Evolutionary conservation across 1,140 invertebrate species (phyloP).

Genomic region (Psix sp.): DNA sequence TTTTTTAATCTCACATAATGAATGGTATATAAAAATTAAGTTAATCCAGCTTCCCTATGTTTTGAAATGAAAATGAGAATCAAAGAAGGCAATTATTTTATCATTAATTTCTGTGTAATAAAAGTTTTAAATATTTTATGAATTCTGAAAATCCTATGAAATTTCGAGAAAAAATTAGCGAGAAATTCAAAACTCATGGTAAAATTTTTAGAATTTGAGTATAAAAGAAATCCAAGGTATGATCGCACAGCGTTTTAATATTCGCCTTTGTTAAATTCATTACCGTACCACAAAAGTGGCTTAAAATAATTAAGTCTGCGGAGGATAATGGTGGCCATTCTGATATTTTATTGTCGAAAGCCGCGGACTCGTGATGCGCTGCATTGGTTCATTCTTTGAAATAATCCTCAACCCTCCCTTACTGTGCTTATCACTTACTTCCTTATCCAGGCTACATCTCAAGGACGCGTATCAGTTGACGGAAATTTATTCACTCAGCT

Average conservation of each 20-base stretch:
- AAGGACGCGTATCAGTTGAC: slow-evolving; percentile 15
- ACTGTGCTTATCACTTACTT: slow-evolving; percentile 17
- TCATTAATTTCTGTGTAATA: no score
- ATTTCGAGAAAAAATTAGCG: no score
- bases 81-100: no score
- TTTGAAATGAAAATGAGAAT: no score
- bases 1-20: no score
- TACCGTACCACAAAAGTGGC: slow-evolving; percentile 73
- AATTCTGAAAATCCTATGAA: no score
- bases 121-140: no score
- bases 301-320: slow-evolving; percentile 75
- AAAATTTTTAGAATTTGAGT: no score
- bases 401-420: slow-evolving; percentile 21
- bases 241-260: slow-evolving; percentile 64
- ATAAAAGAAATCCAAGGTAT: slow-evolving; percentile 15
- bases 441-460: slow-evolving; percentile 20
- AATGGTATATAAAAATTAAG: no score
- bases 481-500: slow-evolving; percentile 20
- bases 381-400: slow-evolving; percentile 24
- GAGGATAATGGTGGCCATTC: slow-evolving; percentile 68
- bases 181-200: no score
- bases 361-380: slow-evolving; percentile 62
- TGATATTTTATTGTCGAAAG: slow-evolving; percentile 70
- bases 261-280: slow-evolving; percentile 72
- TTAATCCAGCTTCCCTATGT: no score